phyloP scores from a whole-genome alignment of 2,113 vertebrate species.

The Notarius quadriscutis region DNA sequence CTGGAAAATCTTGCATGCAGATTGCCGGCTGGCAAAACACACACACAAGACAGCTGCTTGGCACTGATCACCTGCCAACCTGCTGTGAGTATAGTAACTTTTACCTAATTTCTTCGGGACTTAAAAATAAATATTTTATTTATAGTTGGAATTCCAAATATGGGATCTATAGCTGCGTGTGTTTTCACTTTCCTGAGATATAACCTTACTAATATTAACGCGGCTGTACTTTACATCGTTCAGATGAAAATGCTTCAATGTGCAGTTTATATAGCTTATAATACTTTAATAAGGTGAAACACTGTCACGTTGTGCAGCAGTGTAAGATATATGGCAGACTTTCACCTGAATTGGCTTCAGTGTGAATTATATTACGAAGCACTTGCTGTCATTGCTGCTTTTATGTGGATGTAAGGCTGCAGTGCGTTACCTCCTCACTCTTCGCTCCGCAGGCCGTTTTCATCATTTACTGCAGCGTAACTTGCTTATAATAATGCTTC shows the following conservation, averaged over 20 bases:
- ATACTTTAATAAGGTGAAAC: constrained; percentile 8
- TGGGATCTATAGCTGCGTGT: constrained; percentile 14
- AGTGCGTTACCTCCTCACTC: not conserved
- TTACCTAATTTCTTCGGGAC: not conserved
- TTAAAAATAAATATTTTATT: not conserved
- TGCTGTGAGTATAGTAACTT: constrained; percentile 36
- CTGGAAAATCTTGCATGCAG: constrained; percentile 60
- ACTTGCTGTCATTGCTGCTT: constrained; percentile 9
- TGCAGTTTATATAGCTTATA: not conserved
- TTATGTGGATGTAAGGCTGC: not conserved
- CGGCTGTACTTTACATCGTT: not conserved
- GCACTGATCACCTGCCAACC: constrained; percentile 24
- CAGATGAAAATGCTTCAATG: not conserved
- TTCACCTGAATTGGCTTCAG: constrained; percentile 11
- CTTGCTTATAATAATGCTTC: constrained; percentile 13
- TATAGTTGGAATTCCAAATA: not conserved
- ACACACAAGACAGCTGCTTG: constrained; percentile 45
- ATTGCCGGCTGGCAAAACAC: constrained; percentile 21
- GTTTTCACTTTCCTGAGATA: constrained; percentile 21
- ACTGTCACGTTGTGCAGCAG: not conserved
- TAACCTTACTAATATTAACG: not conserved
- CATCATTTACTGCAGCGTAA: not conserved
- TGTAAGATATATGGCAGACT: not conserved
- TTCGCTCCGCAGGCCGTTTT: not conserved
- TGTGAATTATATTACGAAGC: constrained; percentile 6